Evolutionary conservation across 2,113 vertebrate genomes (phyloP).

Genomic region (Phyllostomus hastatus): DNA sequence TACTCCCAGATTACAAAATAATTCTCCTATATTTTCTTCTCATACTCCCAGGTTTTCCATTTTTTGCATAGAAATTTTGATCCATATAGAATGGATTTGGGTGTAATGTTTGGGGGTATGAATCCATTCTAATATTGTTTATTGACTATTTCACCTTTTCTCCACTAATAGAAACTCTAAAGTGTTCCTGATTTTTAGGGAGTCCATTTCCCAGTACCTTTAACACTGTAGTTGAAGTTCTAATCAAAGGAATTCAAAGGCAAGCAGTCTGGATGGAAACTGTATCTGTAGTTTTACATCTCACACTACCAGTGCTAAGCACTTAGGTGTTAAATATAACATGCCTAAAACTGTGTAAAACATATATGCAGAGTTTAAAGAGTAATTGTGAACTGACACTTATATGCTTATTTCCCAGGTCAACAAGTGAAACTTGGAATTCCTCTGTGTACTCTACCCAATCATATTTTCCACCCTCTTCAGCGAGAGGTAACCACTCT

Average conservation of each 20-base stretch:
- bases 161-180: neutral
- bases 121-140: neutral
- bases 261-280: neutral
- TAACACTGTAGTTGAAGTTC: neutral
- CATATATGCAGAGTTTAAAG: neutral
- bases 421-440: neutral
- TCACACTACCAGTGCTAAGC: neutral
- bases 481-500: neutral
- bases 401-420: neutral
- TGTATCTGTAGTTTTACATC: neutral
- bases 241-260: neutral
- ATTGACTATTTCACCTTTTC: neutral
- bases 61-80: conserved; percentile 11
- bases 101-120: neutral
- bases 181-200: neutral
- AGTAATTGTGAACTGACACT: neutral
- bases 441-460: neutral
- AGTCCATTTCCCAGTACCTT: neutral
- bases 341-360: neutral
- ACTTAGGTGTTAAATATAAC: neutral
- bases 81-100: conserved; percentile 6
- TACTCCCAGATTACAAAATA: neutral
- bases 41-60: neutral
- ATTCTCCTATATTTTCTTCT: neutral
- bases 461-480: neutral